Percentiles rank a stretch among this genome's conserved stretches.
Evolutionary conservation across 2,113 vertebrate genomes (phyloP).

Genomic region (Lophochroa leadbeateri): DNA sequence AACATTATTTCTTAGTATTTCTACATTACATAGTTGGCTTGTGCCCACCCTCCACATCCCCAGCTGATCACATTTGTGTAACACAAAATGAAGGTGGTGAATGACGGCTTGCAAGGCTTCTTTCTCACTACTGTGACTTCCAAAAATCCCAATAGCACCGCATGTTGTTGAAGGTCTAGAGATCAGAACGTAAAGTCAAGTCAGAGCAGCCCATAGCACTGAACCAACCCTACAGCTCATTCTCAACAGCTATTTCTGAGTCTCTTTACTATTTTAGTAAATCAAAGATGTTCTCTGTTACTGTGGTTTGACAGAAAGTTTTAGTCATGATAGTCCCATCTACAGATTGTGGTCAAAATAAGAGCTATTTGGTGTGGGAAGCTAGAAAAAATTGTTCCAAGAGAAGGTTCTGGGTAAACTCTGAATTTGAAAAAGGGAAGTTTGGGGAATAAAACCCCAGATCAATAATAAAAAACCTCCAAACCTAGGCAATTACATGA

Average conservation of each 20-base stretch:
- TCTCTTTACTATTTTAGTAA: slow-evolving; percentile 9
- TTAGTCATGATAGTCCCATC: neutral
- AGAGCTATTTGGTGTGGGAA: neutral
- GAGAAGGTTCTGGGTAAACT: neutral
- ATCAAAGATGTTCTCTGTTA: slow-evolving; percentile 62
- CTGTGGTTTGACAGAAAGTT: slow-evolving; percentile 30
- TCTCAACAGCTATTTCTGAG: neutral
- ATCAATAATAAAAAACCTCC: neutral
- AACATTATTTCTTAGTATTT: neutral
- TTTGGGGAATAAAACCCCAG: neutral
- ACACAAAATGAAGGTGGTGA: neutral
- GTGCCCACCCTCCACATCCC: neutral
- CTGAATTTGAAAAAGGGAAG: neutral
- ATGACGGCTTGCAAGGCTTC: neutral
- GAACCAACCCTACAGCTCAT: neutral
- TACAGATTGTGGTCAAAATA: neutral
- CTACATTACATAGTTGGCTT: neutral
- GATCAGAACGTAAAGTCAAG: neutral
- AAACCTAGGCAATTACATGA: neutral
- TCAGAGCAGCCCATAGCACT: neutral
- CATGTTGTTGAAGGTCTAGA: rapidly evolving
- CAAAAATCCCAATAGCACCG: neutral
- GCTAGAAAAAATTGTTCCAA: neutral
- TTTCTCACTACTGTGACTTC: neutral
- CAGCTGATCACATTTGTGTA: neutral